These are phyloP conservation scores for Lytechinus pictus DNA, from an alignment of 35 echinoderm and acorn worm species.

Conservation along the genomic window DNA sequence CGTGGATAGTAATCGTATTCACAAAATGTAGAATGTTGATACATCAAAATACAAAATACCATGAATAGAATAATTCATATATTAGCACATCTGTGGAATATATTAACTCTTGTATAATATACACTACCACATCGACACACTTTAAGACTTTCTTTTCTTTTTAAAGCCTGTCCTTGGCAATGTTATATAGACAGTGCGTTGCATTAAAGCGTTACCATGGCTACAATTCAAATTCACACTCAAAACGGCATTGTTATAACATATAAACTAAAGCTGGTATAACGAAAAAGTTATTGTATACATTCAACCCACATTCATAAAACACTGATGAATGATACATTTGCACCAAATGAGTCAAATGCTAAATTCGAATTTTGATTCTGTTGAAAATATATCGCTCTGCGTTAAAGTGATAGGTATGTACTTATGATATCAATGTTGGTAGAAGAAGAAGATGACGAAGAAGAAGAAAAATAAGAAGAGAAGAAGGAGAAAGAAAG, in stretches of 20 bases:
- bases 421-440: no score
- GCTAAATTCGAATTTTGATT: no score
- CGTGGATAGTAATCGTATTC: not conserved
- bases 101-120: not conserved
- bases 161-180: not conserved
- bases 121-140: not conserved
- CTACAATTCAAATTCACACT: not conserved
- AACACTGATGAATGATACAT: no score
- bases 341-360: no score
- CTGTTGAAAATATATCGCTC: no score
- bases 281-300: no score
- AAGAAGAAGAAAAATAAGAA: no score
- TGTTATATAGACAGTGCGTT: not conserved
- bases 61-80: slow-evolving; percentile 12
- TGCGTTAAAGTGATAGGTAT: no score
- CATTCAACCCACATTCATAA: no score
- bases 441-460: no score
- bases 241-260: not conserved
- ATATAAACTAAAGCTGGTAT: not conserved
- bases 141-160: not conserved
- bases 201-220: not conserved
- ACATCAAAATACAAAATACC: not conserved
- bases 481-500: no score
- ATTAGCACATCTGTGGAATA: slow-evolving; percentile 18
- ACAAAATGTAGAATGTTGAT: not conserved